Evolutionary conservation across 2,888 invertebrate species (phyloP).

Genomic region (Tryphoninae sp.): DNA sequence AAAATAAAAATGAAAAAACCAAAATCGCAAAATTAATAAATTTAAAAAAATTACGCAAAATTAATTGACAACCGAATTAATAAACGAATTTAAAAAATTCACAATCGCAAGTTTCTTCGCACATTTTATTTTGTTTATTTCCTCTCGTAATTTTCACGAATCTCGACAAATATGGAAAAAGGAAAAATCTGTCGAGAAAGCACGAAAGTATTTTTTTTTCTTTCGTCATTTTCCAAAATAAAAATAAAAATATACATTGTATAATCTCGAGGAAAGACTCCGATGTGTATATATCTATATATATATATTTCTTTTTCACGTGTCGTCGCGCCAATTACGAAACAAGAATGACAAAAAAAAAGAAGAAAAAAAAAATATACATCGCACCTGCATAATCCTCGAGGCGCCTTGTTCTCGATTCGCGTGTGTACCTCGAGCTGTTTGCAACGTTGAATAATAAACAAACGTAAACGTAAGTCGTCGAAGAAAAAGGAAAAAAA

Average conservation of each 20-base stretch:
- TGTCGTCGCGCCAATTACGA: not conserved
- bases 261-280: no score
- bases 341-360: not conserved
- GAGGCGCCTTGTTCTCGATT: constrained; percentile 47
- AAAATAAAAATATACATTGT: not conserved
- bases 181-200: not conserved
- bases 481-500: constrained; percentile 13
- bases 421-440: constrained; percentile 15
- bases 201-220: constrained; percentile 7
- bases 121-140: not conserved
- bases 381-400: constrained; percentile 43
- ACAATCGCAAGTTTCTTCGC: not conserved
- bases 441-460: not conserved
- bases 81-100: no score
- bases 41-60: not conserved
- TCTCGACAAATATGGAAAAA: not conserved
- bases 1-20: constrained; percentile 8
- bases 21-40: constrained; percentile 16
- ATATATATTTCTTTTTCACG: no score
- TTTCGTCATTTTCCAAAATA: not conserved
- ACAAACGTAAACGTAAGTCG: not conserved
- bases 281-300: no score
- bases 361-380: constrained; percentile 22
- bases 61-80: not conserved
- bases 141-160: not conserved